Base-by-base conservation (phyloP, 2,888 invertebrate genomes). In the Andrena camellia region DNA sequence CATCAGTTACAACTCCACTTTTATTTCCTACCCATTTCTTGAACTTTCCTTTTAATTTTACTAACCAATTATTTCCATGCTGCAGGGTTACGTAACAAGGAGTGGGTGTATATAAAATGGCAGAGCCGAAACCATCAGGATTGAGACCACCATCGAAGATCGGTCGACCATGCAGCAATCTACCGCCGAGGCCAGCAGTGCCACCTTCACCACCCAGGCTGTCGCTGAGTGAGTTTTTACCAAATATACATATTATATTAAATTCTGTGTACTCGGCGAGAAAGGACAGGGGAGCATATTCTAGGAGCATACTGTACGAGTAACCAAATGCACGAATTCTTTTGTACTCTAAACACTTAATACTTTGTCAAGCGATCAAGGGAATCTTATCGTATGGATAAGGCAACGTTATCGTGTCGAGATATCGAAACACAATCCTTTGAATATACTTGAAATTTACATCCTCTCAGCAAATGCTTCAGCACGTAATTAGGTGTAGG, bases 121-220 rank as follows among this genome's bases (percentile, higher is more conserved):
- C 91, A 42, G 93, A 93, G 81, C 94, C 95, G 29, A 96, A 96
- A 91, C 95, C 96, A 79, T 96, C 96, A 23, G 96, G 96, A 76
- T 93, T 96, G 85, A 96, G 96, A 90, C 96, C 95, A 69, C 96
- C 96, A 5, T 95, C 96, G 62, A 96, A 96, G 94, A 97, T 97
- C 91, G 96, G 96, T 78, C 94, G 97, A 86, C 95, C 96, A 54
- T 96, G 96, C 90, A 95, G 95, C 87, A 95, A 95, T 75, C 94
- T 95, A 81, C 95, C 95, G 82, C 96, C 96, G 8, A 96, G 96
- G 93, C 96, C 96, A 83, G 96, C 96, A n/a, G 93, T 96, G 74
- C 96, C 96, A 48, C 94, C 95, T 64, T 95, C 96, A 78, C 96
- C 96, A 26, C 94, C 91, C 6, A 87, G 79, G 72, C 70, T 84